Percentiles rank a stretch among this genome's conserved stretches.
Evolutionary conservation across 2,113 vertebrate genomes (phyloP).

Genomic region (Taurulus bubalis): DNA sequence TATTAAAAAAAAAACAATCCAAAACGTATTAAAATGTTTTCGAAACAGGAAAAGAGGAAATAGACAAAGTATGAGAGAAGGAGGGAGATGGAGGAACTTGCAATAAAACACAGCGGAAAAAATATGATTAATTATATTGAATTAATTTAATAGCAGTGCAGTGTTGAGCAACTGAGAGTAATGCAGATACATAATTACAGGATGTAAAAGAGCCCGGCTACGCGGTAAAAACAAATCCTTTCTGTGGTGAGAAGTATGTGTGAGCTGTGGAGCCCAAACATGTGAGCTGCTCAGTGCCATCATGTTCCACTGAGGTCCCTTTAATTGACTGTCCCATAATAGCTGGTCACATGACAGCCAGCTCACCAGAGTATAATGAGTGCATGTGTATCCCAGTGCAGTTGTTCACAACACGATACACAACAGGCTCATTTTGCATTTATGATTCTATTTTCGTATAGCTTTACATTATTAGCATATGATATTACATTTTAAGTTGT

Average conservation of each 20-base stretch:
- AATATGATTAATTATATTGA: too few species aligned
- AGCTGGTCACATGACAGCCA: neutral
- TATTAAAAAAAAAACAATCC: neutral
- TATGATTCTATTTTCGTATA: too few species aligned
- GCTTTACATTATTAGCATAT: too few species aligned
- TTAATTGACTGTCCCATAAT: neutral
- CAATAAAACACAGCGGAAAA: neutral
- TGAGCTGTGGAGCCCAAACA: neutral
- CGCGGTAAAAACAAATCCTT: neutral
- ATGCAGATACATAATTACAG: neutral
- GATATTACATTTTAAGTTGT: too few species aligned
- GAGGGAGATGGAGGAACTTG: neutral
- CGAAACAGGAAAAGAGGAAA: neutral
- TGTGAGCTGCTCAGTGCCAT: neutral
- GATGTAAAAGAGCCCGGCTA: neutral
- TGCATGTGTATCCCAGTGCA: neutral
- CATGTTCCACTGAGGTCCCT: neutral
- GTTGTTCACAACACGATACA: neutral
- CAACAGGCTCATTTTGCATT: neutral
- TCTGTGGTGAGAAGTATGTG: neutral
- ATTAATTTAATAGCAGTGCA: neutral
- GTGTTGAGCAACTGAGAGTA: neutral
- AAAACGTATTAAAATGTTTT: neutral
- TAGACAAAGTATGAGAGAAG: neutral
- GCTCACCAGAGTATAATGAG: neutral